Conservation (phyloP, 2,888 invertebrate genomes). For the Parthenolecanium corni region DNA sequence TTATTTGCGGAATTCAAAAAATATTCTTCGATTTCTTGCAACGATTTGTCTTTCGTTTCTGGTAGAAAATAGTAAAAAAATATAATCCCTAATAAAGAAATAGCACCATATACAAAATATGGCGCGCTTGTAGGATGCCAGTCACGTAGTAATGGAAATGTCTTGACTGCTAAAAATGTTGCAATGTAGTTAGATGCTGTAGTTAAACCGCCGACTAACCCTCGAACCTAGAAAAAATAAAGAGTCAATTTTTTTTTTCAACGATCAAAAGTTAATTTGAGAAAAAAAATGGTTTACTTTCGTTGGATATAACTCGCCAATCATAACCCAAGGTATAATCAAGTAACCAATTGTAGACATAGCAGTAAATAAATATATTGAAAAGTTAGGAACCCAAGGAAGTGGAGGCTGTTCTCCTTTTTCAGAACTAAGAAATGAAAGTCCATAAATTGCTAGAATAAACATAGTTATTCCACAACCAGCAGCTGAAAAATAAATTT, state of each 20-base stretch:
- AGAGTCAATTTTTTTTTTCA: neutral
- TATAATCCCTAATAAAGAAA: conserved; percentile 47
- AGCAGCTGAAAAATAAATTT: conserved; percentile 33
- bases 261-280: conserved; percentile 26
- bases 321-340: conserved; percentile 62
- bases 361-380: conserved; percentile 50
- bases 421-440: conserved; percentile 43
- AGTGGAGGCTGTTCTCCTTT: conserved; percentile 36
- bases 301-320: conserved; percentile 60
- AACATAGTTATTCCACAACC: conserved; percentile 56
- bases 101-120: conserved; percentile 50
- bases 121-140: conserved; percentile 47
- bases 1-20: conserved; percentile 52
- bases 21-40: conserved; percentile 56
- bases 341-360: conserved; percentile 54
- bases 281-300: conserved; percentile 41
- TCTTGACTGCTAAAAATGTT: conserved; percentile 56
- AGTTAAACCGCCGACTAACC: conserved; percentile 54
- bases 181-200: conserved; percentile 53
- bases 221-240: conserved; percentile 46
- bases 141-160: conserved; percentile 47
- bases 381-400: conserved; percentile 52
- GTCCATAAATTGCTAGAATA: conserved; percentile 48
- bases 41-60: conserved; percentile 54
- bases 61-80: conserved; percentile 55